Percentiles rank a stretch among this genome's conserved stretches.
Evolutionary conservation across 2,797 vertebrate species (phyloP).

Genomic region (Brachymystax lenok): DNA sequence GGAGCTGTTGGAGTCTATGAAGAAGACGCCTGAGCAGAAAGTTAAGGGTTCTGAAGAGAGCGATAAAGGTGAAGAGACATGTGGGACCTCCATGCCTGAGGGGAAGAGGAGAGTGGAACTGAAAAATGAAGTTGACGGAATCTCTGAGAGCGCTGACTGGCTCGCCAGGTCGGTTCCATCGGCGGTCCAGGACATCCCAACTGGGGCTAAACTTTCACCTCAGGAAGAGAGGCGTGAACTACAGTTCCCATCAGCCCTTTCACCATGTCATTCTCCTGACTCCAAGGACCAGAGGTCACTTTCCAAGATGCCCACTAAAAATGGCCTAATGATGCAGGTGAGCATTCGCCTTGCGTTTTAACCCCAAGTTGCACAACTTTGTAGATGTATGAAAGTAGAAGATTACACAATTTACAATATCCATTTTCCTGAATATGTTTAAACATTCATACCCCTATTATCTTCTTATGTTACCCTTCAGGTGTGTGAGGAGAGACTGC

Average conservation of each 20-base stretch:
- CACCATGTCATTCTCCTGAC: slow-evolving; percentile 55
- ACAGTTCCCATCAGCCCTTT: slow-evolving; percentile 39
- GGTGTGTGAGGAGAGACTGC: slow-evolving; percentile 90
- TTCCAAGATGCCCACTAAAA: slow-evolving; percentile 77
- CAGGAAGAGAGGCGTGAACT: slow-evolving; percentile 46
- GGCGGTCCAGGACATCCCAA: slow-evolving; percentile 40
- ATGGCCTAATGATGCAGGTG: slow-evolving; percentile 88
- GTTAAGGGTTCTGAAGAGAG: slow-evolving; percentile 16
- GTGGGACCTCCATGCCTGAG: slow-evolving; percentile 37
- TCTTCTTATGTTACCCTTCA: slow-evolving; percentile 49
- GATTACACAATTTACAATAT: too few relatives aligned
- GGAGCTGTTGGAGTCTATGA: slow-evolving; percentile 78
- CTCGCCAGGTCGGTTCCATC: slow-evolving; percentile 27
- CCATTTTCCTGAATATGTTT: background rate
- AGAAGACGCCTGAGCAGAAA: slow-evolving; percentile 73
- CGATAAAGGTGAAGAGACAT: slow-evolving; percentile 32
- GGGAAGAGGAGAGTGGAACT: slow-evolving; percentile 37
- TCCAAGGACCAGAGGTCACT: slow-evolving; percentile 73
- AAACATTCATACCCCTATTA: background rate
- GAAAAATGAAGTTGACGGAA: slow-evolving; percentile 44
- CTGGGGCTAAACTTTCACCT: slow-evolving; percentile 33
- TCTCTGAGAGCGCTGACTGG: slow-evolving; percentile 41
- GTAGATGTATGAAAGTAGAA: too few relatives aligned
- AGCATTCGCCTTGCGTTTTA: slow-evolving; percentile 16
- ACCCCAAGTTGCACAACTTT: too few relatives aligned